phyloP scores from a whole-genome alignment of 2,888 invertebrate species.

The Trichogramma evanescens region DNA sequence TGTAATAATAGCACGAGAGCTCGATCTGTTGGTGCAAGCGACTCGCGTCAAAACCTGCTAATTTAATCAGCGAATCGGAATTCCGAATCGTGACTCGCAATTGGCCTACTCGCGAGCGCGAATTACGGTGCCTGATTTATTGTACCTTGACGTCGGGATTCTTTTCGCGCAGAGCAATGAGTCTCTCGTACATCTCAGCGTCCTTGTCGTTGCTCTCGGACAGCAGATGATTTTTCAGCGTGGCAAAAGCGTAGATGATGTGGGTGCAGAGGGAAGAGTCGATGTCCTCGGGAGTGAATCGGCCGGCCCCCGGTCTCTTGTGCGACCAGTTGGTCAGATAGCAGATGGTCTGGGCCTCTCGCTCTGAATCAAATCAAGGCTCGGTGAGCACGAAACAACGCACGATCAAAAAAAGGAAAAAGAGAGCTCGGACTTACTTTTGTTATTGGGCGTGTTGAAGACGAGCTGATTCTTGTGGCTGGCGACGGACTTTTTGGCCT shows the following conservation, averaged over 20 bases:
- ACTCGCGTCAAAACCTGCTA: no score
- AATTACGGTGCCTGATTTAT: no score
- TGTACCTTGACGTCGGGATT: conserved; percentile 78
- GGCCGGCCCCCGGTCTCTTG: conserved; percentile 80
- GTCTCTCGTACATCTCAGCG: conserved; percentile 76
- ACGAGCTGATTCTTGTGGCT: conserved; percentile 58
- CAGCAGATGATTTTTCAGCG: conserved; percentile 77
- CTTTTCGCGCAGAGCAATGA: conserved; percentile 77
- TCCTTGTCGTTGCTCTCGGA: conserved; percentile 76
- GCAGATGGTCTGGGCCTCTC: conserved; percentile 83
- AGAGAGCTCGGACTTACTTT: conserved; percentile 28
- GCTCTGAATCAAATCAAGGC: conserved; percentile 51
- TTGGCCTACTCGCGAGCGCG: no score
- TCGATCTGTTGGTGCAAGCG: no score
- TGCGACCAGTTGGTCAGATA: conserved; percentile 96
- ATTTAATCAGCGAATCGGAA: no score
- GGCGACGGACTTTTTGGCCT: conserved; percentile 52
- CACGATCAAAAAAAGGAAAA: neutral
- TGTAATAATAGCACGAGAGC: neutral
- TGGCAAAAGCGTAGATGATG: conserved; percentile 90
- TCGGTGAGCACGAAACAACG: neutral
- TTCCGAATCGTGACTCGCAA: no score
- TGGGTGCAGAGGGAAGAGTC: conserved; percentile 88
- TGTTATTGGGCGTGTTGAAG: conserved; percentile 44
- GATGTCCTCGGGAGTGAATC: conserved; percentile 83